Percentiles rank a stretch among this genome's conserved stretches.
These are phyloP conservation scores for Leptopterna dolabrata DNA, from an alignment of 2,888 invertebrate genomes.

Conservation along the genomic window DNA sequence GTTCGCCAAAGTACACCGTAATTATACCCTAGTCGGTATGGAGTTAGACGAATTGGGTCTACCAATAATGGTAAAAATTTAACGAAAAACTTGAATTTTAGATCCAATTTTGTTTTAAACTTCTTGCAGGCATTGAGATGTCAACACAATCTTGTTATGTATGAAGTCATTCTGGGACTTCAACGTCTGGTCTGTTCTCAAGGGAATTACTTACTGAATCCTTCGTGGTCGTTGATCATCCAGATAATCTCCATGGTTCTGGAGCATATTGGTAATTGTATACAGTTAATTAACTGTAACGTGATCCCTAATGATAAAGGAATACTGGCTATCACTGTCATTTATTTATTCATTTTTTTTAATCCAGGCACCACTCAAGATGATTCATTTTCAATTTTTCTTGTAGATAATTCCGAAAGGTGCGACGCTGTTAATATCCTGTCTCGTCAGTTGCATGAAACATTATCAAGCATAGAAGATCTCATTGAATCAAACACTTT, in stretches of 20 bases:
- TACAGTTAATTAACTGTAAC: too few species aligned
- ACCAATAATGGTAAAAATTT: too few species aligned
- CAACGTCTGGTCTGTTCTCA: constrained; percentile 83
- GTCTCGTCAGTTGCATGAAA: constrained; percentile 77
- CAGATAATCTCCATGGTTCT: constrained; percentile 78
- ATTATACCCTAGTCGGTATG: too few species aligned
- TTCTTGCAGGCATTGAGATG: constrained; percentile 76
- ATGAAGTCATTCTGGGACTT: constrained; percentile 86
- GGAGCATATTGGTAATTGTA: constrained; percentile 72
- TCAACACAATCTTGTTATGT: constrained; percentile 82
- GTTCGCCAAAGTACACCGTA: too few species aligned
- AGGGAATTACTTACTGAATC: constrained; percentile 79
- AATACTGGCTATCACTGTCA: too few species aligned
- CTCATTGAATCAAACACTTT: constrained; percentile 80
- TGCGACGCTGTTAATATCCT: constrained; percentile 65
- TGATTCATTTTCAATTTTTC: too few species aligned
- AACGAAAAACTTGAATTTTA: too few species aligned
- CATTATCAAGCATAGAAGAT: constrained; percentile 81
- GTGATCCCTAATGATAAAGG: too few species aligned
- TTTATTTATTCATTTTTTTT: too few species aligned
- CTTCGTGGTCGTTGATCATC: constrained; percentile 87
- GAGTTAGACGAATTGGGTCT: too few species aligned
- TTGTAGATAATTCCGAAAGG: constrained; percentile 23
- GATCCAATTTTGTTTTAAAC: too few species aligned
- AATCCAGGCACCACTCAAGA: too few species aligned